Conservation (phyloP, 2,888 invertebrate species). For the Trichogramma dendrolimi region DNA sequence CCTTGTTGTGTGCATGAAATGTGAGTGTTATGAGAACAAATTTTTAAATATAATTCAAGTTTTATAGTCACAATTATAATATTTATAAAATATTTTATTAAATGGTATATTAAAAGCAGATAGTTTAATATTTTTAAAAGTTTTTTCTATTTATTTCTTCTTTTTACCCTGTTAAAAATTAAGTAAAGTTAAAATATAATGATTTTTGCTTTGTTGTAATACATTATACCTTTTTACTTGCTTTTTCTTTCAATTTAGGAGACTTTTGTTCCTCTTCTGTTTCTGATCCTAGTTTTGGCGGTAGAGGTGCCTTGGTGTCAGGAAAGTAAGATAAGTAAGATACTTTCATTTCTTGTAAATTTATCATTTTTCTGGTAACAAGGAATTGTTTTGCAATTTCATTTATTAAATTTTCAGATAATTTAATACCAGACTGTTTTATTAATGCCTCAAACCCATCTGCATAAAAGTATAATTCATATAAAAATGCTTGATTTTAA, state of each 20-base stretch:
- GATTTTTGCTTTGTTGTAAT: constrained; percentile 3
- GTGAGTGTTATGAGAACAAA: not conserved
- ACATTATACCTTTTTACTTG: not conserved
- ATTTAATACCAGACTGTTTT: constrained; percentile 16
- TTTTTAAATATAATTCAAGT: not conserved
- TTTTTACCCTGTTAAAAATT: constrained; percentile 10
- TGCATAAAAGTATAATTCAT: not conserved
- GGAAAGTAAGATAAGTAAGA: constrained; percentile 52
- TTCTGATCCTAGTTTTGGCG: constrained; percentile 1
- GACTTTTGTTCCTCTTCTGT: not conserved
- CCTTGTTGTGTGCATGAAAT: no score
- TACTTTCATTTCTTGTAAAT: constrained; percentile 47
- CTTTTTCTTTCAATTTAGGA: no score
- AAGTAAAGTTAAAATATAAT: not conserved
- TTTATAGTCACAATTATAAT: constrained; percentile 2
- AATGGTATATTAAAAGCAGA: no score
- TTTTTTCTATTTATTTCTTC: constrained; percentile 8
- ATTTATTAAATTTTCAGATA: constrained; percentile 42
- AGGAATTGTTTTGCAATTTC: constrained; percentile 41
- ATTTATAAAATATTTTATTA: constrained; percentile 17
- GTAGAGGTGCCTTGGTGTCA: constrained; percentile 42
- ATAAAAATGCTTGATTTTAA: no score
- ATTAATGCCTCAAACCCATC: not conserved
- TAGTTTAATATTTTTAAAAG: not conserved
- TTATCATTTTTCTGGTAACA: constrained; percentile 34